phyloP scores from a whole-genome alignment of 2,113 vertebrate genomes.

The Sylvilagus bachmani region DNA sequence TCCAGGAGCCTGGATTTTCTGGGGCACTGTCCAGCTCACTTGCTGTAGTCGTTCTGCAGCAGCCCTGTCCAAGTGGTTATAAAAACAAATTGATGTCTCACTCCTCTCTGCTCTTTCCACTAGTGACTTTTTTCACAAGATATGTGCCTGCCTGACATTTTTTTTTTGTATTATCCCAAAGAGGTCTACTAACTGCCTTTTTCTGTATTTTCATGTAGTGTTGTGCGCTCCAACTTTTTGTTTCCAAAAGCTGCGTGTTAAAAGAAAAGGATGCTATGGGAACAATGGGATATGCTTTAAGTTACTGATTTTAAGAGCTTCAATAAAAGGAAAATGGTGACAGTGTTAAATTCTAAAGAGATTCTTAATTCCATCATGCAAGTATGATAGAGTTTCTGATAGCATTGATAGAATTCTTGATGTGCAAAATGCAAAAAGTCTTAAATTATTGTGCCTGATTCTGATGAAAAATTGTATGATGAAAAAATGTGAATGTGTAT shows the following conservation, averaged over 20 bases:
- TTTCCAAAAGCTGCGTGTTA: not conserved
- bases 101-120: not conserved
- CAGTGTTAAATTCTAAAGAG: not conserved
- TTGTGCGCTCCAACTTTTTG: not conserved
- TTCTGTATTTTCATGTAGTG: not conserved
- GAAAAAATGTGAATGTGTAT: not conserved
- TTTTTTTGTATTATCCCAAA: not conserved
- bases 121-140: not conserved
- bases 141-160: not conserved
- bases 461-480: not conserved
- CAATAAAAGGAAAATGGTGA: not conserved
- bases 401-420: not conserved
- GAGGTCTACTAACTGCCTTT: not conserved
- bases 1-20: accelerated
- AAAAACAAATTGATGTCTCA: not conserved
- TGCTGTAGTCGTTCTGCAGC: no score
- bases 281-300: not conserved
- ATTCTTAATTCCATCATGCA: not conserved
- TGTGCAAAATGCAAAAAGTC: not conserved
- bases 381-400: not conserved
- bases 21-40: accelerated
- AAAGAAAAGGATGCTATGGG: not conserved
- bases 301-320: not conserved
- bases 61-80: not conserved
- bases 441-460: not conserved